A percentile compares a stretch with the other conserved stretches of the same genome.
Conservation (phyloP, 2,797 vertebrate genomes). For the Podargus strigoides region DNA sequence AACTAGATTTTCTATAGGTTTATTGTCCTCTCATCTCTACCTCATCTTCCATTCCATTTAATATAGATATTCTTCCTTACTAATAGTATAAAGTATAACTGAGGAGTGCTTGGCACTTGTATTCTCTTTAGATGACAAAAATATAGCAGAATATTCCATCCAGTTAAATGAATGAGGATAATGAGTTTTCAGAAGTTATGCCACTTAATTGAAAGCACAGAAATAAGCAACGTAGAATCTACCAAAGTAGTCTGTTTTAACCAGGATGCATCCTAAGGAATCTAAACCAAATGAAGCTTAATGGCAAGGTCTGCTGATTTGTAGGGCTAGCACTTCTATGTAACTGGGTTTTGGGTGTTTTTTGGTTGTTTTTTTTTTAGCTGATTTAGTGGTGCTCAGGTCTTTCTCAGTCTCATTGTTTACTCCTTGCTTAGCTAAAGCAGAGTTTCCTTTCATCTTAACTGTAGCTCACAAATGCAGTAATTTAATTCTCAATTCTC, state of each 20-base stretch:
- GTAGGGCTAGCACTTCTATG: slow-evolving; percentile 6
- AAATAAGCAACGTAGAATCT: not conserved
- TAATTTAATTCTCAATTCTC: not conserved
- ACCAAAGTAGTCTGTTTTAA: not conserved
- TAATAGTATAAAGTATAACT: not conserved
- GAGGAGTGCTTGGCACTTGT: not conserved
- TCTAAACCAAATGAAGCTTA: slow-evolving; percentile 1
- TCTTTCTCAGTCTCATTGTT: not conserved
- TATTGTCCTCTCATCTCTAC: not conserved
- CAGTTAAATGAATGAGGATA: not conserved
- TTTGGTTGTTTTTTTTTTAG: too few species aligned
- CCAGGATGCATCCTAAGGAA: not conserved
- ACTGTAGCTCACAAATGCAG: not conserved
- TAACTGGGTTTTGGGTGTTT: not conserved
- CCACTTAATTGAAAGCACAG: not conserved
- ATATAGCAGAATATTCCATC: not conserved
- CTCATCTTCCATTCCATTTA: not conserved
- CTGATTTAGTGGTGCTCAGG: not conserved
- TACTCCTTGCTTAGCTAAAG: not conserved
- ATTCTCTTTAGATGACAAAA: not conserved
- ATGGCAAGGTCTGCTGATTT: slow-evolving; percentile 22
- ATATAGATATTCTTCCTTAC: not conserved
- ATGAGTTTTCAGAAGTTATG: not conserved
- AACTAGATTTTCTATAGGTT: not conserved
- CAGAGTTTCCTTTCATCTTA: not conserved